These are phyloP conservation scores for Gallinago undulata DNA, from an alignment of 2,113 vertebrate genomes.

Conservation along the genomic window DNA sequence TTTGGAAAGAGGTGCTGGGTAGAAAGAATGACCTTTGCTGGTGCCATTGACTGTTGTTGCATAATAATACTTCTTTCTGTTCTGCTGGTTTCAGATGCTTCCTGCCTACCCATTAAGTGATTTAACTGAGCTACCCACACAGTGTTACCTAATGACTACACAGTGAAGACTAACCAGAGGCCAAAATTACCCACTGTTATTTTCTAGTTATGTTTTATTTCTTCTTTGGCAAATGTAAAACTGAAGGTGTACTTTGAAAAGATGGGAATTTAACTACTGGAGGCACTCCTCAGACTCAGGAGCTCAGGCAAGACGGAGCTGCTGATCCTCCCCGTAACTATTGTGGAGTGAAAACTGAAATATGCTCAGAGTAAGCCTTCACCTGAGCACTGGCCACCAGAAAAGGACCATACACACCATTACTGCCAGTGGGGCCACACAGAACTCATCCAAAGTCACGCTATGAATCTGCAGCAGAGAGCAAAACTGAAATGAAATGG, in stretches of 20 bases:
- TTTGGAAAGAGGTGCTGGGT: background rate
- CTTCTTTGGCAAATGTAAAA: background rate
- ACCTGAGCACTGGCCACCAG: background rate
- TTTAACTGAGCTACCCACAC: slow-evolving; percentile 24
- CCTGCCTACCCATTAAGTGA: slow-evolving; percentile 7
- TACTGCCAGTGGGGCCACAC: background rate
- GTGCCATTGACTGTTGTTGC: background rate
- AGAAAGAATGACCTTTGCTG: background rate
- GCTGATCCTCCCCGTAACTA: background rate
- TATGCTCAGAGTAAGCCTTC: background rate
- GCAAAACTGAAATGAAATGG: background rate
- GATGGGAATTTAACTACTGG: background rate
- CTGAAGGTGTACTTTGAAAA: background rate
- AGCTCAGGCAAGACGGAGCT: background rate
- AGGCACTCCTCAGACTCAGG: background rate
- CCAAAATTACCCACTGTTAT: background rate
- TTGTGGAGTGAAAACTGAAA: background rate
- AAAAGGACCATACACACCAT: background rate
- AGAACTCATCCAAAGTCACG: background rate
- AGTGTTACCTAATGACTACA: slow-evolving; percentile 9
- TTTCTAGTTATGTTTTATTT: background rate
- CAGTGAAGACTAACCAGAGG: background rate
- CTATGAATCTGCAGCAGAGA: background rate
- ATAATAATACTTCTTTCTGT: background rate
- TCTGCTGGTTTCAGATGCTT: slow-evolving; percentile 9